Evolutionary conservation across 53 echinoderm and acorn worm species (phyloP), one percentile per base, ranked within the genome.

Genomic region (Astropecten irregularis): DNA sequence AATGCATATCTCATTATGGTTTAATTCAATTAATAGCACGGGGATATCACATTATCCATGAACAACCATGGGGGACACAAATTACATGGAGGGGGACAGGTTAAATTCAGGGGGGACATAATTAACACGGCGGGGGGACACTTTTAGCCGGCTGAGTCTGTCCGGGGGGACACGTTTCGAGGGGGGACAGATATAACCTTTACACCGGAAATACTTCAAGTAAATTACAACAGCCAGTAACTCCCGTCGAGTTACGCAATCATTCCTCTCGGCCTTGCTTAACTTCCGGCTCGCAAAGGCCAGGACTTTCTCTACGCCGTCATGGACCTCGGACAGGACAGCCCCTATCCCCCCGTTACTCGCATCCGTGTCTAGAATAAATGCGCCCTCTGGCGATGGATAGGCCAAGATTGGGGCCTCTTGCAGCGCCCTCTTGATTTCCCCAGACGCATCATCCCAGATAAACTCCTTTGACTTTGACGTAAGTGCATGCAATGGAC

Each of bases 181-280:
- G n/a, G n/a, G n/a, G n/a, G n/a, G n/a, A n/a, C n/a, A n/a, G n/a
- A n/a, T n/a, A n/a, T n/a, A n/a, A n/a, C n/a, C n/a, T n/a, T n/a
- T n/a, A n/a, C n/a, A n/a, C n/a, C 47, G 47, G 47, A 46, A 46
- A 46, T 46, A 46, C 14, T 46, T 46, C 47, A 46, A 46, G 14
- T 46, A 46, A 8, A 14, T 9, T 9, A 46, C 47, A 8, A 46
- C 42, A 51, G n/a, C n/a, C n/a, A n/a, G n/a, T n/a, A n/a, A n/a
- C n/a, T n/a, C n/a, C n/a, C n/a, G n/a, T n/a, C n/a, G 56, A 10
- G 65, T 86, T 18, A 86, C 86, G 36, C 87, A 76, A 34, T 87
- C 81, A 57, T 67, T 50, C 23, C 71, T 36, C 56, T 87, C 81
- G 1, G 40, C 28, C 39, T 34, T 76, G 0, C 44, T 49, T 9